Percentiles rank a stretch among this genome's conserved stretches.
Conservation (phyloP, 1,140 invertebrate species). For the Limonius californicus region DNA sequence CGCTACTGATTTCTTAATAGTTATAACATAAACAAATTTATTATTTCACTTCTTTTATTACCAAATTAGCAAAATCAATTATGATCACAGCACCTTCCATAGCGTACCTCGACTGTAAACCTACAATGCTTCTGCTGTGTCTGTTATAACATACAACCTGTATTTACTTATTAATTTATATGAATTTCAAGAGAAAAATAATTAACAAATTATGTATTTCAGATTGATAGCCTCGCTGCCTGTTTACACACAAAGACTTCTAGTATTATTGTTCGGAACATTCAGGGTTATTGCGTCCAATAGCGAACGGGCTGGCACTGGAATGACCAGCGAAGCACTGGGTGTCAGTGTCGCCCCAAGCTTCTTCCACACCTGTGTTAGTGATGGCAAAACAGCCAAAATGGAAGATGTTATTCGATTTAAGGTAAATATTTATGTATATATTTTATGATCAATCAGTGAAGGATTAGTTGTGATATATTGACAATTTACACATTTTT, state of each 20-base stretch:
- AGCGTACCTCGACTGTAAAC: neutral
- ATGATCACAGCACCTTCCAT: no score
- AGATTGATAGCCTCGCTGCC: slow-evolving; percentile 88
- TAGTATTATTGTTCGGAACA: slow-evolving; percentile 95
- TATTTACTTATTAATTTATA: slow-evolving; percentile 15
- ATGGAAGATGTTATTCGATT: slow-evolving; percentile 93
- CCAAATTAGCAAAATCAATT: no score
- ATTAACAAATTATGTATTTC: slow-evolving; percentile 41
- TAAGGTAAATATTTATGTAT: no score
- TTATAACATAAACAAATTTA: neutral
- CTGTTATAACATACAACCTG: neutral
- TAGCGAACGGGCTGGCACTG: slow-evolving; percentile 80
- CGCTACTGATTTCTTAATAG: no score
- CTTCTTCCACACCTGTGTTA: slow-evolving; percentile 95
- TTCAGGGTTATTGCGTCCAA: slow-evolving; percentile 94
- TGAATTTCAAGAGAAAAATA: no score
- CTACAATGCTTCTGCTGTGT: no score
- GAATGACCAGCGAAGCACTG: slow-evolving; percentile 95
- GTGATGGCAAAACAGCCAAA: slow-evolving; percentile 87
- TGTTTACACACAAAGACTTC: slow-evolving; percentile 83
- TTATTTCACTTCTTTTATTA: neutral
- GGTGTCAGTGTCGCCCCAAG: slow-evolving; percentile 95
- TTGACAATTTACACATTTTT: no score
- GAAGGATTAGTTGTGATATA: no score
- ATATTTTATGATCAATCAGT: no score